Evolutionary conservation across 2,113 vertebrate genomes (phyloP), one percentile per base, ranked within the genome.

Genomic region (Tretioscincus oriximinensis): DNA sequence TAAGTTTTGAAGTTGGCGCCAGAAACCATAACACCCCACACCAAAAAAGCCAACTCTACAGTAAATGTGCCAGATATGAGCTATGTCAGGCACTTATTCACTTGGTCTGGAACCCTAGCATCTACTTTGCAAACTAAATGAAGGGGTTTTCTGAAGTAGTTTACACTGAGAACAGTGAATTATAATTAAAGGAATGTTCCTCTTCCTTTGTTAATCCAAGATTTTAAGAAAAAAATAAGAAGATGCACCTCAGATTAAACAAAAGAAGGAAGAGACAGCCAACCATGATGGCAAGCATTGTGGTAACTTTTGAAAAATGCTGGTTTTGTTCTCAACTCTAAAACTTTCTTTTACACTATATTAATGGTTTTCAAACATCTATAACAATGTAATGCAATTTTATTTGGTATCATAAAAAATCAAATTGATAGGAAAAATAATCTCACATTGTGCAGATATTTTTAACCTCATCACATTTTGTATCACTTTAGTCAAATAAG

Each of bases 1-100:
- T 78, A 49, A 89, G 80, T 88, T 91, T 87, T 85, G 84, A 92
- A 90, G 82, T 79, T 88, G 90, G 93, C 88, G 28, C 90, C 85
- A 90, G 75, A 61, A 79, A 80, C 83, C 85, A 91, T 0, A 78
- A 86, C 76, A 88, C 35, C 7, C 45, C 69, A 85, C 85, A 5
- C 18, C 73, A 88, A 80, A 76, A 79, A 88, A 83, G 77, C 35
- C 47, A 76, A 5, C 47, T 71, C 54, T 22, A 51, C 66, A 82
- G 49, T 69, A 83, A 89, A 81, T 60, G 81, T 73, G 65, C 63
- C 16, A 22, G 75, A 31, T 28, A 68, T 14, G 21, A 79, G 76
- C 28, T 65, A 84, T 88, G 49, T 51, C 83, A 78, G 70, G 81
- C 70, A 1, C 24, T 81, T 81, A 24, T 77, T 85, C 0, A 0